phyloP scores from a whole-genome alignment of 2,113 vertebrate species.

The Pteropus alecto region DNA sequence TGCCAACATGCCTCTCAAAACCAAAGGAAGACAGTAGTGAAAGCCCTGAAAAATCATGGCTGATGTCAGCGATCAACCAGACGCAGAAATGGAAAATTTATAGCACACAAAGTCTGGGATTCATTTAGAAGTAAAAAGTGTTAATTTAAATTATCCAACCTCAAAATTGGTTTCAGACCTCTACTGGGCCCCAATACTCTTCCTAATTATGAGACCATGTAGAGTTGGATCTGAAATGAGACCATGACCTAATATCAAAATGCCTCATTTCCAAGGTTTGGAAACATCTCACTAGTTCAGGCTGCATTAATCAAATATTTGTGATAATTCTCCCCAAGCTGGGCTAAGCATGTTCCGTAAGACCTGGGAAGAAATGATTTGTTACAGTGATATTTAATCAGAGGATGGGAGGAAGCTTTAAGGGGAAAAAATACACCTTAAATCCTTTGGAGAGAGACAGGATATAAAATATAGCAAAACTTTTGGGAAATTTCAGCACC shows the following conservation, averaged over 20 bases:
- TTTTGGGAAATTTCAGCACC: background rate
- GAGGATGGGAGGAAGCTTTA: background rate
- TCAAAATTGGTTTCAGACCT: constrained; percentile 63
- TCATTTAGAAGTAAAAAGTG: constrained; percentile 34
- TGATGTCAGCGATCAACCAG: background rate
- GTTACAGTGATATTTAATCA: background rate
- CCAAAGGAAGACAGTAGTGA: background rate
- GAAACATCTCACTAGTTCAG: background rate
- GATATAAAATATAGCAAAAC: background rate
- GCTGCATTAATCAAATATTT: background rate
- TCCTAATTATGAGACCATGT: background rate
- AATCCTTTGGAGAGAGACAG: background rate
- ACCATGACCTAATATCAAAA: background rate
- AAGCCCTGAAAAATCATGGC: background rate
- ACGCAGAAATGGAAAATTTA: constrained; percentile 43
- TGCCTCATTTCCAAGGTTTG: background rate
- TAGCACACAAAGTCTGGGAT: constrained; percentile 43
- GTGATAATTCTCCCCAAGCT: background rate
- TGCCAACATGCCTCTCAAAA: background rate
- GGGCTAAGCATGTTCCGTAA: background rate
- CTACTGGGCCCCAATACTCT: background rate
- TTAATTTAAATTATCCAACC: constrained; percentile 56
- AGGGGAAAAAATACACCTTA: background rate
- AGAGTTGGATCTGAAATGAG: background rate
- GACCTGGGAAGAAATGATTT: background rate